Evolutionary conservation across 2,888 invertebrate genomes (phyloP).

Genomic region (Caradrina clavipalpis): DNA sequence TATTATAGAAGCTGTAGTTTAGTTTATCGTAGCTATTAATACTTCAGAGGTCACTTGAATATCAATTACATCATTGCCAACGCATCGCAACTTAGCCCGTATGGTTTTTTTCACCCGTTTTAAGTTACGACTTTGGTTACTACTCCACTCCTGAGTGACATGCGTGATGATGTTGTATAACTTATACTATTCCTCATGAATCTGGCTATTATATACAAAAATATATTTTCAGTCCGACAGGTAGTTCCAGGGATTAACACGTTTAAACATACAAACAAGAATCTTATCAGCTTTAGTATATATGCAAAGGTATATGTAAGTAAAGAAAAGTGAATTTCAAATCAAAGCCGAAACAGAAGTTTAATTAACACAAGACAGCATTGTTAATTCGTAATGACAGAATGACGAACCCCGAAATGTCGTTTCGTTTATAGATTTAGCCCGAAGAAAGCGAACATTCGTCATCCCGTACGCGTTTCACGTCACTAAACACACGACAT

Average conservation of each 20-base stretch:
- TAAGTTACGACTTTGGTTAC: too few relatives aligned
- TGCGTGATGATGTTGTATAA: too few relatives aligned
- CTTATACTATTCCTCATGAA: too few relatives aligned
- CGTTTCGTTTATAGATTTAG: constrained; percentile 84
- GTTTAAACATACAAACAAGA: too few relatives aligned
- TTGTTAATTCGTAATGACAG: constrained; percentile 32
- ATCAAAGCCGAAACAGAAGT: constrained; percentile 9
- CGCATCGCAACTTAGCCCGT: neutral
- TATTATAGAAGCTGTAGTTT: constrained; percentile 19
- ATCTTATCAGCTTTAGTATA: too few relatives aligned
- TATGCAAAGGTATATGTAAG: too few relatives aligned
- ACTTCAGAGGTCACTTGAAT: constrained; percentile 4
- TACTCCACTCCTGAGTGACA: too few relatives aligned
- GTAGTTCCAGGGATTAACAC: too few relatives aligned
- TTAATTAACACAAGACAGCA: constrained; percentile 13
- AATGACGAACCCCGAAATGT: constrained; percentile 40
- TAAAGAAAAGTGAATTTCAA: neutral
- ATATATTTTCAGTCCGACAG: too few relatives aligned
- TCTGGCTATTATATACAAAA: too few relatives aligned
- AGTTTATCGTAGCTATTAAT: constrained; percentile 36
- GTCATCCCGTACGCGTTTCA: constrained; percentile 83
- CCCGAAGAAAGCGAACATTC: constrained; percentile 82
- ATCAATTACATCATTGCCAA: constrained; percentile 14
- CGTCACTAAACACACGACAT: constrained; percentile 81
- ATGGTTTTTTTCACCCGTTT: too few relatives aligned